Base-by-base conservation (phyloP, 2,888 invertebrate species). In the Spilarctia lutea region DNA sequence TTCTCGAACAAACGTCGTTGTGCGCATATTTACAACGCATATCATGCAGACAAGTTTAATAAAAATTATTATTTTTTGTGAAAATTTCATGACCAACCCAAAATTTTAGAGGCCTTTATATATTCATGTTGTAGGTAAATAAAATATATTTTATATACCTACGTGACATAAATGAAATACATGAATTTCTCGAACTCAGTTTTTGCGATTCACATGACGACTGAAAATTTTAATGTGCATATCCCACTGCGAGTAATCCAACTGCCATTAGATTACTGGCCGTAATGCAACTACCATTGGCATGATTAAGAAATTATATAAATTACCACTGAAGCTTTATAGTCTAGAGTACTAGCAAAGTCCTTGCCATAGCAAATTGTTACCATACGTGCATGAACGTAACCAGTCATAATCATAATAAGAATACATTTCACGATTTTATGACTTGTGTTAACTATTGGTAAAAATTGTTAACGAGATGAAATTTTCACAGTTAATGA, bases 1-100 rank as follows among this genome's bases (percentile, higher is more conserved):
- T 91, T 91, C 87, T 85, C 79, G 81, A 86, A 87, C 87, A 87
- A 89, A 89, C 88, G 87, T 89, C 86, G 90, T 86, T 89, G 90
- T 88, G 93, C 91, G 82, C 82, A 87, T 94, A 94, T 95, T 83
- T 95, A 95, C 95, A 95, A 94, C 92, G 95, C 94, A 90, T 88
- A 86, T 88, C 95, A 95, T 95, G 95, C 94, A 93, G 85, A 90
- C 86, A 85, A 86, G 75, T 80, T 83, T 85, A 79, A 79, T 78
- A 79, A 65, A 77, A 78, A 81, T 77, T 70, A 77, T 77, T 74
- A 78, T 86, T 83, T 79, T 82, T 27, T 60, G 79, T 83, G 85
- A 82, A 84, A 81, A 84, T 76, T 80, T 83, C 76, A 78, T 76
- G 76, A 82, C 79, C n/a, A 75, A 72, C 74, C 73, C 16, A 67